Conservation (phyloP, 2,888 invertebrate species). For the Tholera decimalis region DNA sequence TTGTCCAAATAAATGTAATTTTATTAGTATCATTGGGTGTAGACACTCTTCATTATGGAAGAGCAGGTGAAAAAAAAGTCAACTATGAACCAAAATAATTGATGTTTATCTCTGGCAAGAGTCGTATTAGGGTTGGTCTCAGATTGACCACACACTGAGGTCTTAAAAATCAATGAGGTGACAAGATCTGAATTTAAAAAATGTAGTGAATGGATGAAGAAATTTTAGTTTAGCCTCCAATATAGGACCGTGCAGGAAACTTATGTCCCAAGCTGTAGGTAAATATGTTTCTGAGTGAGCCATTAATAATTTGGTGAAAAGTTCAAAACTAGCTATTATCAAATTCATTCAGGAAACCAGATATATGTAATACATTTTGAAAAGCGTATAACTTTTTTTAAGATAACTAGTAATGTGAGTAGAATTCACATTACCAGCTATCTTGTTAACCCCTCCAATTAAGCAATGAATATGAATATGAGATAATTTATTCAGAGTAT, state of each 20-base stretch:
- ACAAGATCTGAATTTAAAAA: slow-evolving; percentile 2
- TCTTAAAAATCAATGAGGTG: not conserved
- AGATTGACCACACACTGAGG: slow-evolving; percentile 34
- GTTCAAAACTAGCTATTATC: not conserved
- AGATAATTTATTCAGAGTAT: no score
- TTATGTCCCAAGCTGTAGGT: not conserved
- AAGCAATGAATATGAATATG: no score
- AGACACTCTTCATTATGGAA: slow-evolving; percentile 19
- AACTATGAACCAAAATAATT: not conserved
- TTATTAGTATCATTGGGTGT: slow-evolving; percentile 10
- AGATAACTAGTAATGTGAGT: no score
- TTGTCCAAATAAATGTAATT: slow-evolving; percentile 20
- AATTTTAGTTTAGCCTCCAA: not conserved
- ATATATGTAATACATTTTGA: no score
- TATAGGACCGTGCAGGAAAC: not conserved
- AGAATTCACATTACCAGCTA: no score
- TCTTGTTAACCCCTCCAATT: no score
- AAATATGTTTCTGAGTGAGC: not conserved
- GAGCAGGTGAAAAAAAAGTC: not conserved
- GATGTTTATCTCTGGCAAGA: slow-evolving; percentile 20
- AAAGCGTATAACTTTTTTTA: no score
- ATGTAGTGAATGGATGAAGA: not conserved
- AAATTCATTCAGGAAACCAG: no score
- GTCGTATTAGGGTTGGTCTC: not conserved
- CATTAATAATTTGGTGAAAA: not conserved